Conservation (phyloP, 2,113 vertebrate genomes). For the Dolichotis patagonum region DNA sequence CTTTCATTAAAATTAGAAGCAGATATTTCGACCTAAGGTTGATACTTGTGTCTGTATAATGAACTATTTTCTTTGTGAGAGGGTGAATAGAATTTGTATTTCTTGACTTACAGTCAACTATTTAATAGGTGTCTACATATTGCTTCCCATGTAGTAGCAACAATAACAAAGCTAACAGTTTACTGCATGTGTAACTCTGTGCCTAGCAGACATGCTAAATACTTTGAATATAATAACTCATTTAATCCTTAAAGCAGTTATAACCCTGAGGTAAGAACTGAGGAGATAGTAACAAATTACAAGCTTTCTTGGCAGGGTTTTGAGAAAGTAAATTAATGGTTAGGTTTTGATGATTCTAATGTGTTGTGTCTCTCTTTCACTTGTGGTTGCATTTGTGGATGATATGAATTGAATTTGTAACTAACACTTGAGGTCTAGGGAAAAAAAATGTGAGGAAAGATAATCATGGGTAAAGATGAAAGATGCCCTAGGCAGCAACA, state of each 20-base stretch:
- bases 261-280: constrained; percentile 31
- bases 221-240: constrained; percentile 38
- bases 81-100: constrained; percentile 57
- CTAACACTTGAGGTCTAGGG: constrained; percentile 27
- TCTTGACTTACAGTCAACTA: constrained; percentile 16
- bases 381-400: constrained; percentile 31
- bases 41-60: constrained; percentile 47
- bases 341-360: constrained; percentile 56
- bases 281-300: constrained; percentile 6
- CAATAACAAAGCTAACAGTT: constrained; percentile 48
- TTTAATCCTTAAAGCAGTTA: constrained; percentile 21
- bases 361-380: constrained; percentile 52
- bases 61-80: constrained; percentile 57
- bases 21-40: constrained; percentile 54
- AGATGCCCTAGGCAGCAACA: background rate
- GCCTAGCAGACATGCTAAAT: constrained; percentile 46
- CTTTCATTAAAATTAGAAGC: constrained; percentile 60
- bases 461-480: background rate
- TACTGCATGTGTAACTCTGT: constrained; percentile 25
- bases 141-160: constrained; percentile 39
- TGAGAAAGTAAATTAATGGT: constrained; percentile 60
- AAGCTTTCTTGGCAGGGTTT: constrained; percentile 25
- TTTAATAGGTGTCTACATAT: constrained; percentile 21
- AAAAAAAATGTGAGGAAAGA: constrained; percentile 38
- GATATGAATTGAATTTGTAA: constrained; percentile 9